Conservation (phyloP, 2,888 invertebrate genomes). For the Coremacera marginata region DNA sequence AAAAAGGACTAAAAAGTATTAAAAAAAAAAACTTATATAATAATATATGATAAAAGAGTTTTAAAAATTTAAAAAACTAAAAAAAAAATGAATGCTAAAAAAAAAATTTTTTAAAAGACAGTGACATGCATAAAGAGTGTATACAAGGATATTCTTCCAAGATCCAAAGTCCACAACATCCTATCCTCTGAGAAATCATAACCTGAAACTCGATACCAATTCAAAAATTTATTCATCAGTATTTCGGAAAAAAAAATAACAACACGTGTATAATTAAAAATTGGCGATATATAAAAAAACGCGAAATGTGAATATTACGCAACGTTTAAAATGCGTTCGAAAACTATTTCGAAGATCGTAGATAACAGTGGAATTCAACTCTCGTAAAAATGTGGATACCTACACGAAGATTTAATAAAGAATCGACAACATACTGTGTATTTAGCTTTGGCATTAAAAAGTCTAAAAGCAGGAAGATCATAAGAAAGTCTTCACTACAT, state of each 20-base stretch:
- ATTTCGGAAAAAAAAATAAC: background rate
- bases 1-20: background rate
- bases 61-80: background rate
- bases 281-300: background rate
- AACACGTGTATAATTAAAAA: background rate
- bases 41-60: background rate
- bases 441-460: too few relatives aligned
- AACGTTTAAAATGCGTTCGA: background rate
- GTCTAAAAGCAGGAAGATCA: too few relatives aligned
- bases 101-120: background rate
- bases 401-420: too few relatives aligned
- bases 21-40: background rate
- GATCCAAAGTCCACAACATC: background rate
- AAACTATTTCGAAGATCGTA: background rate
- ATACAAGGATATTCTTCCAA: background rate
- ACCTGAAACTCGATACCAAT: background rate
- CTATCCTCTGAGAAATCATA: too few relatives aligned
- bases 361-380: background rate
- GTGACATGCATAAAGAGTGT: background rate
- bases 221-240: background rate
- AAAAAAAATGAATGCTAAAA: background rate
- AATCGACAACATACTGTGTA: too few relatives aligned
- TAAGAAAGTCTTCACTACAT: too few relatives aligned
- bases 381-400: too few relatives aligned
- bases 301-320: constrained; percentile 20